Evolutionary conservation across 2,888 invertebrate species (phyloP), one percentile per base, ranked within the genome.

Genomic region (Pristionchus arcanus): DNA sequence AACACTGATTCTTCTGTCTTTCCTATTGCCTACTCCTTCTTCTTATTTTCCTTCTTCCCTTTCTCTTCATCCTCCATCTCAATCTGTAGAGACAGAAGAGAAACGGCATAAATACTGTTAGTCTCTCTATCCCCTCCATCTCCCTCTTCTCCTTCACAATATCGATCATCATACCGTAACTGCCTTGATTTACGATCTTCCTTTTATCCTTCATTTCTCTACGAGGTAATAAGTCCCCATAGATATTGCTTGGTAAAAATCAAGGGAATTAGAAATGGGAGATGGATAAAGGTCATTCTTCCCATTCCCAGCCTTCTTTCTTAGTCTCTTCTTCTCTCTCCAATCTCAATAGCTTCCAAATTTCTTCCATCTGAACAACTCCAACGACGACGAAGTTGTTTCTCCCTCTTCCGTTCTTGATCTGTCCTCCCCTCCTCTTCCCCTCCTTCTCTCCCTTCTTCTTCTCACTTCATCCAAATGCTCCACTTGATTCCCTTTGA

Each of bases 91-190:
- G 55, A 55, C 42, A 19, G 84, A 34, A 84, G 13, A 84, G 55
- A 55, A 42, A 28, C 37, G 84, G 55, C 55, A 84, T 53, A 59
- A 84, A 84, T 55, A 53, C 84, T 31, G 55, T 84, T 84, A 84
- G 53, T 59, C 84, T 59, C 84, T 53, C 84, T 55, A 34, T 59
- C 55, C 42, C 37, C 49, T 25, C n/a, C 81, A n/a, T 81, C 81
- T 81, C 81, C 34, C 81, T 81, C 81, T n/a, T 25, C 55, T 55
- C 34, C 55, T 55, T 28, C 34, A 9, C 19, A 84, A 25, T 84
- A 84, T 77, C 77, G 77, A 77, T 77, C 77, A 77, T 77, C 25
- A 19, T 77, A 77, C 77, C 21, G 77, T 77, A 77, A 25, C 21
- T 77, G 31, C 31, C 68, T 31, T 71, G 68, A 71, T 71, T 71